These are phyloP conservation scores for Microtus richardsoni DNA, from an alignment of 2,113 vertebrate genomes.

Conservation along the genomic window DNA sequence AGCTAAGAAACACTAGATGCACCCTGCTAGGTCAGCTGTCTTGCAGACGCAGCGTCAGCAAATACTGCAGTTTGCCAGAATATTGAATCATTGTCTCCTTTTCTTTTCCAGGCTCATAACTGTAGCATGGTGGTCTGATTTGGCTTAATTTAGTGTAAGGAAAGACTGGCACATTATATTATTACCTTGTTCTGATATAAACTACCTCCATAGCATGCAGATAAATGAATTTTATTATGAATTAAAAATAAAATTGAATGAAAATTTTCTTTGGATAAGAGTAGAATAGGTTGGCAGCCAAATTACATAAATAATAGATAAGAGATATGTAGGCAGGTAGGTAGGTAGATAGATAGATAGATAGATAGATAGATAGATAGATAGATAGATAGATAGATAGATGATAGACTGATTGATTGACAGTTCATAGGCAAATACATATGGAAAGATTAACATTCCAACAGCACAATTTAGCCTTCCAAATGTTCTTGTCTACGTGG, in stretches of 20 bases:
- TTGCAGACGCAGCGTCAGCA: background rate
- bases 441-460: background rate
- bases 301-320: background rate
- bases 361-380: no score
- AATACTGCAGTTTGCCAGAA: background rate
- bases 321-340: background rate
- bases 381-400: background rate
- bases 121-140: background rate
- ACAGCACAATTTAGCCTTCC: background rate
- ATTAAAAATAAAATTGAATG: slow-evolving; percentile 6
- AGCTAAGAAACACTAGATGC: background rate
- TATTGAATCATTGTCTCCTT: background rate
- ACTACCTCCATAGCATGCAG: background rate
- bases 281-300: background rate
- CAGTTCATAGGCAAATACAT: background rate
- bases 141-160: background rate
- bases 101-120: background rate
- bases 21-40: background rate
- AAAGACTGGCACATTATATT: background rate
- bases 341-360: no score
- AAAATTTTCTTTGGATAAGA: background rate
- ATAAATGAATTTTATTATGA: background rate
- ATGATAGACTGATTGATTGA: background rate
- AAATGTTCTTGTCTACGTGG: background rate
- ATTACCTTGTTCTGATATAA: background rate